phyloP scores from a whole-genome alignment of 2,797 vertebrate genomes.

The Fistularia commersonii region DNA sequence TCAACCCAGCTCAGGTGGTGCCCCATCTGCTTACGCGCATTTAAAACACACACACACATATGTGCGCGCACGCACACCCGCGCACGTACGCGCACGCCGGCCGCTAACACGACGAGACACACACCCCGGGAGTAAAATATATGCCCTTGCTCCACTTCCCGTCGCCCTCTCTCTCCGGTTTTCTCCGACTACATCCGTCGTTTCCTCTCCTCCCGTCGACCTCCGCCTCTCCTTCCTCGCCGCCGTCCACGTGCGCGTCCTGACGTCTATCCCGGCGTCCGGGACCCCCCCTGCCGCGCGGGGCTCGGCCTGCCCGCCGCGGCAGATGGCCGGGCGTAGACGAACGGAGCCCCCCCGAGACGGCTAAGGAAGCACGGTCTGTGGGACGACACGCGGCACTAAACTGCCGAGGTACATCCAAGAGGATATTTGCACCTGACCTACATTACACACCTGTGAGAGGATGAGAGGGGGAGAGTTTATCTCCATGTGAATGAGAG shows the following conservation, averaged over 20 bases:
- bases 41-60: constrained; percentile 43
- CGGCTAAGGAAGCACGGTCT: too few species aligned
- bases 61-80: constrained; percentile 26
- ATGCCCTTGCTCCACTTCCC: constrained; percentile 37
- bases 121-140: constrained; percentile 55
- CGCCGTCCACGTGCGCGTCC: constrained; percentile 3
- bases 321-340: constrained; percentile 53
- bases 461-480: too few species aligned
- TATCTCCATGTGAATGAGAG: too few species aligned
- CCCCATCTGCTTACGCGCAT: constrained; percentile 64
- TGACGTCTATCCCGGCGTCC: constrained; percentile 9
- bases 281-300: constrained; percentile 30
- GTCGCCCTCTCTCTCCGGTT: constrained; percentile 7
- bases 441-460: too few species aligned
- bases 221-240: constrained; percentile 33
- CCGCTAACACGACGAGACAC: constrained; percentile 35
- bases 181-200: constrained; percentile 31
- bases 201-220: constrained; percentile 22
- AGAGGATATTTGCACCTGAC: too few species aligned
- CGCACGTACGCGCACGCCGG: constrained; percentile 10
- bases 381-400: too few species aligned
- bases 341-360: too few species aligned
- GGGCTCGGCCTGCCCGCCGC: constrained; percentile 22
- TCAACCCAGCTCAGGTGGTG: constrained; percentile 77
- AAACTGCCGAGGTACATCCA: too few species aligned